Conservation (phyloP, 1,140 invertebrate genomes). For the Dryas iulia region DNA sequence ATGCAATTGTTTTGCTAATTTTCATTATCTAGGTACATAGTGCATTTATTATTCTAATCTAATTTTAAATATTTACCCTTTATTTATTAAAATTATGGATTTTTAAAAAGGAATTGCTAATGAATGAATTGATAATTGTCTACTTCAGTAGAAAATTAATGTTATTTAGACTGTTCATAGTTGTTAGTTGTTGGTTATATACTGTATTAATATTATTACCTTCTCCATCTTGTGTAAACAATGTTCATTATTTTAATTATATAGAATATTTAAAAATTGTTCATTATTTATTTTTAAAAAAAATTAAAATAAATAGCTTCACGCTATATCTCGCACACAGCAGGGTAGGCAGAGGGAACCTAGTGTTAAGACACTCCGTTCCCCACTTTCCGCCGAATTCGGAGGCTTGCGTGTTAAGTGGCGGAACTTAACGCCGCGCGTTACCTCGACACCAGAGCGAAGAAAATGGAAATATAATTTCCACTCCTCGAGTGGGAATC, state of each 20-base stretch:
- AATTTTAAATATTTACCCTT: not conserved
- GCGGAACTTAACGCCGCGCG: too few relatives aligned
- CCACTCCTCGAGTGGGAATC: too few relatives aligned
- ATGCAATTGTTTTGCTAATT: not conserved
- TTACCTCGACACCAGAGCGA: too few relatives aligned
- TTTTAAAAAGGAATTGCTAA: too few relatives aligned
- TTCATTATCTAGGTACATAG: not conserved
- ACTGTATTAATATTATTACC: slow-evolving; percentile 60
- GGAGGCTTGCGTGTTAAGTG: too few relatives aligned
- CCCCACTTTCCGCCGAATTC: too few relatives aligned
- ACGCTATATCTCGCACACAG: too few relatives aligned
- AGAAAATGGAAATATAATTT: too few relatives aligned
- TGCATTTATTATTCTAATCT: not conserved
- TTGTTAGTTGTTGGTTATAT: slow-evolving; percentile 33
- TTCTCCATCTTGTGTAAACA: slow-evolving; percentile 38
- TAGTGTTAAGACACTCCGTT: too few relatives aligned
- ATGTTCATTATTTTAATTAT: slow-evolving; percentile 8
- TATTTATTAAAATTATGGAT: too few relatives aligned
- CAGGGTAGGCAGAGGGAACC: too few relatives aligned
- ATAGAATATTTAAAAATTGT: not conserved
- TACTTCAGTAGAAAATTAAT: not conserved
- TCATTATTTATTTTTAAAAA: not conserved
- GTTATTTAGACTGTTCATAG: slow-evolving; percentile 8
- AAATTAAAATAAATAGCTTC: too few relatives aligned
- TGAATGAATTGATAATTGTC: not conserved